These are phyloP conservation scores for Aphelinus certus DNA, from an alignment of 1,140 invertebrate species.

Conservation along the genomic window DNA sequence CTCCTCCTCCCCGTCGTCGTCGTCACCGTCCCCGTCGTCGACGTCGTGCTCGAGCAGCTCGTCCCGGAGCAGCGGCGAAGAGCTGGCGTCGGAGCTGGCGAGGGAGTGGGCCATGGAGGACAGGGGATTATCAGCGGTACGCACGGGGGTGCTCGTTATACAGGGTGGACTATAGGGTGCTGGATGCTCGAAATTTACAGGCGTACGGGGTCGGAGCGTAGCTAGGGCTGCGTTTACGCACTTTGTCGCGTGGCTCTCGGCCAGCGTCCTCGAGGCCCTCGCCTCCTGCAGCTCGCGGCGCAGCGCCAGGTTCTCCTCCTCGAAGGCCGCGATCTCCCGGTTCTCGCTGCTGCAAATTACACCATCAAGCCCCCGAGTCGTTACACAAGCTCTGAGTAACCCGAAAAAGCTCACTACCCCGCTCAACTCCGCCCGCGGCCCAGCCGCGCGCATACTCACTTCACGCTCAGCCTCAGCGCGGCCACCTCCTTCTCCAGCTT, in stretches of 20 bases:
- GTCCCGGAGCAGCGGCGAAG: constrained; percentile 6
- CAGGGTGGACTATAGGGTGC: constrained; percentile 42
- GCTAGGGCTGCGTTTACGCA: constrained; percentile 56
- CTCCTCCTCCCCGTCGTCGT: constrained; percentile 31
- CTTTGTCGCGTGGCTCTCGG: constrained; percentile 58
- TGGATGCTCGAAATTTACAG: constrained; percentile 54
- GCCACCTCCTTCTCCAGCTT: constrained; percentile 58
- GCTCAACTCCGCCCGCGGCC: not conserved
- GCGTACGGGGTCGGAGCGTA: constrained; percentile 44
- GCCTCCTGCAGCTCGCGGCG: constrained; percentile 63
- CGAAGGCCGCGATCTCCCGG: constrained; percentile 62
- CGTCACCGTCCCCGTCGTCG: not conserved
- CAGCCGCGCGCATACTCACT: constrained; percentile 52
- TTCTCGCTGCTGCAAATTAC: constrained; percentile 52
- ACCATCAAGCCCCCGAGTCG: no score
- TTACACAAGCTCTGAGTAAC: no score
- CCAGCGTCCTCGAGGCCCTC: constrained; percentile 54
- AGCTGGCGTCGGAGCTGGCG: constrained; percentile 59
- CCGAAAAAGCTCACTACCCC: no score
- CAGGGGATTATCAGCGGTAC: constrained; percentile 55
- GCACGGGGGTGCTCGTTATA: constrained; percentile 62
- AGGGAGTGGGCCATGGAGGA: constrained; percentile 56
- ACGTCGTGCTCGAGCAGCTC: not conserved
- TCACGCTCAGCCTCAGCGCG: constrained; percentile 53
- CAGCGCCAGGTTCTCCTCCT: constrained; percentile 61